Evolutionary conservation across 2,888 invertebrate species (phyloP), one percentile per base, ranked within the genome.

Genomic region (Ormyrus pomaceus): DNA sequence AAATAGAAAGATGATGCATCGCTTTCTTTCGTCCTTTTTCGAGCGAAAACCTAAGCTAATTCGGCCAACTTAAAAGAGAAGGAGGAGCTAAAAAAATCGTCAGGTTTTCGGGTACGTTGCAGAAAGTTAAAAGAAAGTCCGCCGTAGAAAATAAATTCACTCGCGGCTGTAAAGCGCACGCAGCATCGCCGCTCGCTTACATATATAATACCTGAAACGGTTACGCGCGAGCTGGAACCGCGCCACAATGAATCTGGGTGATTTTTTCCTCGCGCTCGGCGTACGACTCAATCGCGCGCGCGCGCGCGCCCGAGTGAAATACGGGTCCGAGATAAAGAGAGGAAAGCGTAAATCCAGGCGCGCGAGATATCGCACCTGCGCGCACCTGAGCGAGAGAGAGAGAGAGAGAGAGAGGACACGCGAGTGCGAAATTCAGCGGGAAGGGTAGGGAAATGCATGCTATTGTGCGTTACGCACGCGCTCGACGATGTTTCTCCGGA

Each of bases 311-410:
- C 34, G 66, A 62, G 71, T 75, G 68, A 75, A 51, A 61, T 75
- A 75, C 61, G 61, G 75, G 75, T 59, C 68, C 68, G 75, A 75
- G 68, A 75, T 75, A 75, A 68, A 46, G 45, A 66, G 65, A 74
- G 62, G 50, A 73, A 64, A 73, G 53, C 73, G 46, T 73, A 73
- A 73, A 73, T 73, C 48, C 73, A 73, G 61, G 34, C 64, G 55
- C 64, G 45, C 45, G 19, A 48, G 58, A 70, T 70, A 58, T 19
- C 70, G 58, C 50, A 72, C 62, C 53, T 61, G 61, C 53, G 62
- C n/a, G 58, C 50, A 11, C 58, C 19, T 19, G 13, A 48, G 13
- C 46, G 53, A 51, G 66, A 53, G 13, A 13, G 13, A 13, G 13
- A 13, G 66, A 53, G 53, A 51, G 66, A 53, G 53, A 51, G 66